Percentiles rank a stretch among this genome's conserved stretches.
Evolutionary conservation across 2,797 vertebrate genomes (phyloP).

Genomic region (Pantherophis vulpinus): DNA sequence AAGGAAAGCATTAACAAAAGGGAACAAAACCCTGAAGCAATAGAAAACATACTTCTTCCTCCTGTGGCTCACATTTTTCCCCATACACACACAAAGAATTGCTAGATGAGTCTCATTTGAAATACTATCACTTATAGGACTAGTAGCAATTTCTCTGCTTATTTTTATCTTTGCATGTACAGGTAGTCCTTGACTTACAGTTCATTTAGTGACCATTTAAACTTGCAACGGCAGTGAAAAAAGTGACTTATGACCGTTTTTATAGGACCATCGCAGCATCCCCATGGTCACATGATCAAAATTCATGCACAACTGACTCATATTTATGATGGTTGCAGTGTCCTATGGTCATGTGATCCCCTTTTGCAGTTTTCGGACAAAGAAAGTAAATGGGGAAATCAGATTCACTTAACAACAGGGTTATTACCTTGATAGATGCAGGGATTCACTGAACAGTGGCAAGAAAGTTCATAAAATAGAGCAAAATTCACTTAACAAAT

Average conservation of each 20-base stretch:
- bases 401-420: neutral
- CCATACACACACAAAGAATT: neutral
- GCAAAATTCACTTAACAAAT: neutral
- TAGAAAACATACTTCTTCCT: neutral
- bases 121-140: neutral
- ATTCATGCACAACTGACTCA: neutral
- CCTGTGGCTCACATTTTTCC: neutral
- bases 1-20: neutral
- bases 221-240: neutral
- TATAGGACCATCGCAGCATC: neutral
- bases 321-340: neutral
- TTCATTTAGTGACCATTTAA: neutral
- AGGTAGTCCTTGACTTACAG: neutral
- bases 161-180: neutral
- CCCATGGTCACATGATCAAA: neutral
- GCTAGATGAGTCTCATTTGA: neutral
- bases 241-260: neutral
- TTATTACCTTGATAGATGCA: neutral
- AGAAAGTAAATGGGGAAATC: neutral
- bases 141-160: neutral
- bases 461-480: neutral
- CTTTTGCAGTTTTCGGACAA: neutral
- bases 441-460: neutral
- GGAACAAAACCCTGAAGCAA: neutral
- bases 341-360: neutral